Base-by-base conservation (phyloP, 2,888 invertebrate genomes). In the Aspidiotus rigidus region DNA sequence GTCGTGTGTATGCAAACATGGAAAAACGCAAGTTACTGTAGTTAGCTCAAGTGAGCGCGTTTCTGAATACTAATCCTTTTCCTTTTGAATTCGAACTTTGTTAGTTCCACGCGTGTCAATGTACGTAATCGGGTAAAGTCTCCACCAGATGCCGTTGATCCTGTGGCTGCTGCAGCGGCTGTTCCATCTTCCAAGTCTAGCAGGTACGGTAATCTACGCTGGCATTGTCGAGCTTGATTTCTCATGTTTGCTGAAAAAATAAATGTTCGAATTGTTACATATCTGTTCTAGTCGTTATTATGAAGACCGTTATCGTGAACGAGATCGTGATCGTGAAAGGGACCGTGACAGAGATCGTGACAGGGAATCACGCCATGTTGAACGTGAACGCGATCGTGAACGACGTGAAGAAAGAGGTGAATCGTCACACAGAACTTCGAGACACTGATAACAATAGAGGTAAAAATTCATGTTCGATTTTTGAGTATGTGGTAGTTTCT, bases 251-350 rank as follows among this genome's bases (percentile, higher is more conserved):
- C 53, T 53, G 53, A 53, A 53, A 53, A n/a, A n/a, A n/a, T n/a
- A n/a, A n/a, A n/a, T n/a, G n/a, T n/a, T 56, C 9, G 57, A 11
- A 15, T n/a, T 56, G n/a, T 56, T 56, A 15, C 8, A 8, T 57
- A 44, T 54, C 63, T 69, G 17, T 69, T 66, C 62, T 55, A 63
- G 71, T 40, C 71, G 86, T 71, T 93, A 93, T 82, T 92, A 93
- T 79, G 92, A 93, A 74, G 92, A 93, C 79, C 84, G 92, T 72
- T 92, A 93, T 81, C 84, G 88, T 72, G 86, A 86, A 75, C 80
- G 85, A 66, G 84, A 80, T 44, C 72, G 72, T 56, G 72, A 72
- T 64, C 83, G 82, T 75, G 85, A 74, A 78, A 85, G 83, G 78
- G 87, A 80, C 77, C 82, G 77, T 78, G 85, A 80, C 77, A 83